These are phyloP conservation scores for Pseudotriccus pelzelni DNA, from an alignment of 2,797 vertebrate genomes.

Conservation along the genomic window DNA sequence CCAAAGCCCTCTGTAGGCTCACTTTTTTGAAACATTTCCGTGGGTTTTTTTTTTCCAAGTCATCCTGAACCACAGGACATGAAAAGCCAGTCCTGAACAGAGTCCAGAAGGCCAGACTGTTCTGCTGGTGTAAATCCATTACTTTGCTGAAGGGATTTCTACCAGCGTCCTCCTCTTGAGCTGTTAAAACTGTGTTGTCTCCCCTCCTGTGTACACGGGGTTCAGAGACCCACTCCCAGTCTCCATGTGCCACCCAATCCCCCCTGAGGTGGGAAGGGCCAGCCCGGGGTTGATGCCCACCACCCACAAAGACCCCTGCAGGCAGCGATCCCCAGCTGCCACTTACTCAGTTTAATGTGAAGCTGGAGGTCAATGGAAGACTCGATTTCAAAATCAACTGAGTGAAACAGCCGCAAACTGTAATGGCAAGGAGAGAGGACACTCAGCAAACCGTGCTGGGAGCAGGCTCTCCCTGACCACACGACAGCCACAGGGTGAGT, in stretches of 20 bases:
- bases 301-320: neutral
- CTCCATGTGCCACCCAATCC: accelerated
- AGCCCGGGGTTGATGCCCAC: accelerated
- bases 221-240: neutral
- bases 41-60: neutral
- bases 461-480: neutral
- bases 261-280: neutral
- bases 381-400: conserved; percentile 85
- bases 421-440: neutral
- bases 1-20: neutral
- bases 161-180: neutral
- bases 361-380: conserved; percentile 85
- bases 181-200: neutral
- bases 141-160: neutral
- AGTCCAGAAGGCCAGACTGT: too few relatives aligned
- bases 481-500: accelerated
- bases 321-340: accelerated
- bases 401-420: conserved; percentile 77
- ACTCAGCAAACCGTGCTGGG: neutral
- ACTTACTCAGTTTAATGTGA: conserved; percentile 83
- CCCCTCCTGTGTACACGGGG: neutral
- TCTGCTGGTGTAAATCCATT: neutral
- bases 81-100: neutral
- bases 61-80: neutral
- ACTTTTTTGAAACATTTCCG: neutral